Conservation (phyloP, 1,140 invertebrate genomes). For the Musca vetustissima region DNA sequence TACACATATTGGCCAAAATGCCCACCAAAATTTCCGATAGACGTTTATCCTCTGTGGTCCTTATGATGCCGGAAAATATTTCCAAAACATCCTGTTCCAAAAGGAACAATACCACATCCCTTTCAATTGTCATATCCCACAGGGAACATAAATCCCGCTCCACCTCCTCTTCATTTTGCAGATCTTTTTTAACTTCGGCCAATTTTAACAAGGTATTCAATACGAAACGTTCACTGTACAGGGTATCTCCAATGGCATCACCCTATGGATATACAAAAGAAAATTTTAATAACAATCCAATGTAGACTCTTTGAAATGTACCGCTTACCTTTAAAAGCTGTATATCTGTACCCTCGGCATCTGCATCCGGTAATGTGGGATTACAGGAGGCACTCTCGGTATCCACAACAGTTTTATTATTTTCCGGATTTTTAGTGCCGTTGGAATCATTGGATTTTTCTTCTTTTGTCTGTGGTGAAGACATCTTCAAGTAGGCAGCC, state of each 20-base stretch:
- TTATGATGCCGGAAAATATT: constrained; percentile 58
- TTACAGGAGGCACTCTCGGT: neutral
- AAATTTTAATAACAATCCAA: too few relatives aligned
- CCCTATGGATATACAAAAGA: constrained; percentile 55
- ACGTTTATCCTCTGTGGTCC: constrained; percentile 59
- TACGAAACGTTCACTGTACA: constrained; percentile 74
- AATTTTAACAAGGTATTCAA: constrained; percentile 66
- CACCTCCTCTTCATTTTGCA: constrained; percentile 58
- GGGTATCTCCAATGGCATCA: constrained; percentile 73
- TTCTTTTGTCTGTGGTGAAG: too few relatives aligned
- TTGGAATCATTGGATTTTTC: too few relatives aligned
- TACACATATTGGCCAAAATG: constrained; percentile 73
- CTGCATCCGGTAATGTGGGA: constrained; percentile 9
- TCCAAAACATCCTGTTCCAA: constrained; percentile 66
- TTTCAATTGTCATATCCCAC: constrained; percentile 77
- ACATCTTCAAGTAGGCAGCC: too few relatives aligned
- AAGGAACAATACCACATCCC: constrained; percentile 69
- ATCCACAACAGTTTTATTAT: too few relatives aligned
- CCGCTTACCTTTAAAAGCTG: constrained; percentile 56
- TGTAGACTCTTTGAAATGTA: too few relatives aligned
- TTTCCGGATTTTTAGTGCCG: too few relatives aligned
- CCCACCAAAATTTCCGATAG: constrained; percentile 73
- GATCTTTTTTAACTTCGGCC: constrained; percentile 55
- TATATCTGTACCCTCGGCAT: constrained; percentile 26
- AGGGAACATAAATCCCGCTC: constrained; percentile 72